Evolutionary conservation across 1,140 invertebrate genomes (phyloP).

Genomic region (Cydia amplana): DNA sequence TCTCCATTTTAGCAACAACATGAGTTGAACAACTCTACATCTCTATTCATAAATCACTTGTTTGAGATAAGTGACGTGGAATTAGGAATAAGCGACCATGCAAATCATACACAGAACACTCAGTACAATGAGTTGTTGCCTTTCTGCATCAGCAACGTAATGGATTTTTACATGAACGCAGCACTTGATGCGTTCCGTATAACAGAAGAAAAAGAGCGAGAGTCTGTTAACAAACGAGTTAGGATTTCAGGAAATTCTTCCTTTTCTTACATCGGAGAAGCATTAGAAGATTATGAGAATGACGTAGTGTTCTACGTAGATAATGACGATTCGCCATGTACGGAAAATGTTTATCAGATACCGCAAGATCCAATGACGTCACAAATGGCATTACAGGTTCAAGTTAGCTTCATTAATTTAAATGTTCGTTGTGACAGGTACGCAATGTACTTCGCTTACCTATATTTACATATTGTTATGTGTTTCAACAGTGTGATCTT

Average conservation of each 20-base stretch:
- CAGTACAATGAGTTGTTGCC: slow-evolving; percentile 40
- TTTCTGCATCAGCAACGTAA: slow-evolving; percentile 47
- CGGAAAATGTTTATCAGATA: slow-evolving; percentile 34
- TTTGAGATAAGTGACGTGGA: slow-evolving; percentile 69
- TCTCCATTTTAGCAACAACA: slow-evolving; percentile 37
- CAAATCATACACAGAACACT: slow-evolving; percentile 36
- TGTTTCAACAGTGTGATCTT: slow-evolving; percentile 7
- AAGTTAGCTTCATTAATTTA: not conserved
- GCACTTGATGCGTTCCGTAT: slow-evolving; percentile 42
- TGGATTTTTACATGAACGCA: slow-evolving; percentile 51
- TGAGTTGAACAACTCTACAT: slow-evolving; percentile 54
- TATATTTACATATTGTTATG: not conserved
- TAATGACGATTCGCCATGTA: slow-evolving; percentile 34
- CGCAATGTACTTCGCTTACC: not conserved
- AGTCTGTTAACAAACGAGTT: slow-evolving; percentile 32
- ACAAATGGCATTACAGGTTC: slow-evolving; percentile 19
- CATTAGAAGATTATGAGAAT: slow-evolving; percentile 38
- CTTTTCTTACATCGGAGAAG: slow-evolving; percentile 55
- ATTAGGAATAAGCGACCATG: slow-evolving; percentile 40
- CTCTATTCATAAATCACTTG: slow-evolving; percentile 60
- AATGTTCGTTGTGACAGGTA: no score
- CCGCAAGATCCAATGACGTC: slow-evolving; percentile 29
- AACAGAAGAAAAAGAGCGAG: slow-evolving; percentile 34
- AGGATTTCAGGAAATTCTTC: slow-evolving; percentile 46
- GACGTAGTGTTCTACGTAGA: slow-evolving; percentile 44